Conservation (phyloP, 2,888 invertebrate genomes). For the Papilio elwesi region DNA sequence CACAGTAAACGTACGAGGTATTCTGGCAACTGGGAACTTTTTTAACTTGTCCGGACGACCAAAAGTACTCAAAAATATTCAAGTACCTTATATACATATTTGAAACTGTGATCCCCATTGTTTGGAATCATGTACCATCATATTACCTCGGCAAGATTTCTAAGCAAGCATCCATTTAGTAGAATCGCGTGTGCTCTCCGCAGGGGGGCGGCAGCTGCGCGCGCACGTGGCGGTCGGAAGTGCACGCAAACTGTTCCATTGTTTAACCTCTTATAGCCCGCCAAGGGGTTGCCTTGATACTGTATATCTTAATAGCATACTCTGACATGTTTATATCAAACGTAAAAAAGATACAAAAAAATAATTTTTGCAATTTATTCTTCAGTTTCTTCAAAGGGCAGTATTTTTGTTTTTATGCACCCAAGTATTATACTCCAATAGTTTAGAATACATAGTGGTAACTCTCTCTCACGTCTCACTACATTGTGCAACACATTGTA, state of each 20-base stretch:
- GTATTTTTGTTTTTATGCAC: too few relatives aligned
- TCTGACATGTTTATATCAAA: background rate
- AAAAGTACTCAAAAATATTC: too few relatives aligned
- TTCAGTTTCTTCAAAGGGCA: too few relatives aligned
- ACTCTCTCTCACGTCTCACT: too few relatives aligned
- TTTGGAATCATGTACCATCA: background rate
- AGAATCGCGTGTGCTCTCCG: conserved; percentile 52
- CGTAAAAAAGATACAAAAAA: background rate
- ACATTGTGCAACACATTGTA: too few relatives aligned
- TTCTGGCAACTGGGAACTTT: too few relatives aligned
- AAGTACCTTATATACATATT: background rate
- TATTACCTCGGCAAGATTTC: conserved; percentile 1
- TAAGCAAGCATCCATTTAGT: conserved; percentile 9
- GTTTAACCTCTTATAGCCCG: conserved; percentile 39
- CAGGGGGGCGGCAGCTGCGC: conserved; percentile 62
- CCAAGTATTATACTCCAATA: too few relatives aligned
- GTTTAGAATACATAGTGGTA: too few relatives aligned
- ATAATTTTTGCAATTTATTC: too few relatives aligned
- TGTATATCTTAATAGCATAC: background rate
- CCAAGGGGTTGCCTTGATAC: conserved; percentile 26
- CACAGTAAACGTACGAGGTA: too few relatives aligned
- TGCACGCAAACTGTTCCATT: conserved; percentile 47
- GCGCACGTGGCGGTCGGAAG: conserved; percentile 53
- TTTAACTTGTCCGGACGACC: too few relatives aligned
- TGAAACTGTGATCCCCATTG: background rate